Evolutionary conservation across 1,140 invertebrate species (phyloP), one percentile per base, ranked within the genome.

Genomic region (Schlechtendalia chinensis): DNA sequence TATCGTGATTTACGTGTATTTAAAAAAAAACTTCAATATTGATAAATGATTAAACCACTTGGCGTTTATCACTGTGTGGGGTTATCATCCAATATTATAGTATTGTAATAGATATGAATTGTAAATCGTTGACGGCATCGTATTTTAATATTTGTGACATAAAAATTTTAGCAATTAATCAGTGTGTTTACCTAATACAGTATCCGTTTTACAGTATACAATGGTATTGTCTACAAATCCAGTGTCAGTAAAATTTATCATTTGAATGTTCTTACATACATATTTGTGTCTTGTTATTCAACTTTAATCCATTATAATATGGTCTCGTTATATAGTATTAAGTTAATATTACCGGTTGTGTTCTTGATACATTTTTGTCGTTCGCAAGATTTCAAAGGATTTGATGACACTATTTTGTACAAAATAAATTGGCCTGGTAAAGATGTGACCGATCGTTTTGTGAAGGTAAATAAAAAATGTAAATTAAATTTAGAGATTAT

Each of bases 341-440:
- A 59, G 16, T 54, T 0, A 1, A 29, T 24, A 29, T 59, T 59
- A 3, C 5, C 59, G 5, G 5, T 45, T 17, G 16, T 79, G 24
- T 63, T 50, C 2, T 50, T 29, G 0, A n/a, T 79, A 61, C 19
- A 17, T 6, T 47, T 50, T 79, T 63, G 82, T 6, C 58, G n/a
- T 67, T 77, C 59, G n/a, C 61, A 74, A 84, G 90, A 92, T 85
- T 88, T 91, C 24, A 91, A 91, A 85, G 91, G 90, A 56, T 93
- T 95, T 84, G 93, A 95, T 86, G 93, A 95, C 86, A 90, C 90
- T 5, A 89, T 94, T 82, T 86, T 94, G 67, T 95, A 93, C 84
- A 91, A 91, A 87, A 91, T 96, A 58, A 91, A 92, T 83, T 95
- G 93, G 90, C 90, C 91, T 19, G 91, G 92, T 88, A 82, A 85